Evolutionary conservation across 2,888 invertebrate species (phyloP).

Genomic region (Dyspetes luteomarginatus): DNA sequence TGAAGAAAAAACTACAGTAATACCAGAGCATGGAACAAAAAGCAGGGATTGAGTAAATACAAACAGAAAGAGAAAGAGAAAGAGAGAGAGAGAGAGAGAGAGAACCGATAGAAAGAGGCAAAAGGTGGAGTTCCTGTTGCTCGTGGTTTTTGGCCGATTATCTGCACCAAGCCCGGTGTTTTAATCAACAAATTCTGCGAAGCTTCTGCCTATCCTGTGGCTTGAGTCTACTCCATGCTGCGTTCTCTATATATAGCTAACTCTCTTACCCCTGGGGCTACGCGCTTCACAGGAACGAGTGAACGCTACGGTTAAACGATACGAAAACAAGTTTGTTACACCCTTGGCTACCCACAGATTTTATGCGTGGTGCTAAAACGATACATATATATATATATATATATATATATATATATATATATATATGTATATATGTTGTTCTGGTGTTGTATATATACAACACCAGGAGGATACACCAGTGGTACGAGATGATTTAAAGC

Average conservation of each 20-base stretch:
- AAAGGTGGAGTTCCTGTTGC: not conserved
- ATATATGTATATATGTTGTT: too few species aligned
- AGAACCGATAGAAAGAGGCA: not conserved
- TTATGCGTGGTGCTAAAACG: slow-evolving; percentile 9
- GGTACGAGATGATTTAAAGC: slow-evolving; percentile 28
- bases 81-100: not conserved
- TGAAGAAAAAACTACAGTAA: not conserved
- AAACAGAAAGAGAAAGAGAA: not conserved
- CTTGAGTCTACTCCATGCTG: slow-evolving; percentile 18
- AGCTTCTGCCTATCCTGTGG: slow-evolving; percentile 38
- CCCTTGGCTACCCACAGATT: slow-evolving; percentile 53
- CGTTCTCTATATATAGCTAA: slow-evolving; percentile 8
- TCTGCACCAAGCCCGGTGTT: slow-evolving; percentile 56
- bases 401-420: slow-evolving; percentile 15
- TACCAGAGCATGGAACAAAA: not conserved
- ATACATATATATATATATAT: slow-evolving; percentile 17
- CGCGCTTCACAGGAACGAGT: slow-evolving; percentile 47
- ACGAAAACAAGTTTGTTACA: slow-evolving; percentile 72
- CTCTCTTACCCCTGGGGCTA: slow-evolving; percentile 31
- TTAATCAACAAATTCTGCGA: slow-evolving; percentile 68
- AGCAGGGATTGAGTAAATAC: not conserved
- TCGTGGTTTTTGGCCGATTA: slow-evolving; percentile 27
- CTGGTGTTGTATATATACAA: too few species aligned
- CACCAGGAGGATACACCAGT: slow-evolving; percentile 1
- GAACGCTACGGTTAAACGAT: slow-evolving; percentile 71